Evolutionary conservation across 2,113 vertebrate genomes (phyloP), one percentile per base, ranked within the genome.

Genomic region (Lanius collurio): DNA sequence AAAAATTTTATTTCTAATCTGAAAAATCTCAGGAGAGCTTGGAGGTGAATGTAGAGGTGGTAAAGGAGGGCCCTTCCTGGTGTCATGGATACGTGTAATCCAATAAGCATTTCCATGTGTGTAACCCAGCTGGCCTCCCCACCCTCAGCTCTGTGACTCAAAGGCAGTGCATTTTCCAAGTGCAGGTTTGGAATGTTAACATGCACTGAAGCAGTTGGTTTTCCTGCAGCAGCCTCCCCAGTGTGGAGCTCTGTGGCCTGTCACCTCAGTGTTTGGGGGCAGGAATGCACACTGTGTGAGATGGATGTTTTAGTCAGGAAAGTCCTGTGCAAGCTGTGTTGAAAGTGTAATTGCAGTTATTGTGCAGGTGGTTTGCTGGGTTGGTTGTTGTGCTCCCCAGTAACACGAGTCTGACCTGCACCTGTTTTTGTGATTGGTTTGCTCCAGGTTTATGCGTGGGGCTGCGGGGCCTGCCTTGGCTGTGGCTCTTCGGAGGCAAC

Each of bases 401-500:
- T 20, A n/a, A 57, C 24, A 15, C 10, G 6, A 1, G 26, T 57
- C 5, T 63, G 69, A 42, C 22, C 6, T 11, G 20, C n/a, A 78
- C 41, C 20, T 76, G 3, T 47, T 74, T 74, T 5, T 87, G 63
- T 88, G 79, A 1, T 92, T 93, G 89, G 8, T 91, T 93, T 94
- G 42, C 68, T 93, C 26, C 74, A 99, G 99, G 99, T 99, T 81
- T 99, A 99, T 73, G 99, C 99, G 0, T 99, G 99, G 99, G 99
- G 99, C 65, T 99, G 99, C 31, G 99, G 99, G 33, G 99, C 99
- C 1, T 99, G 99, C 97, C 98, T 99, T 17, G 99, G 99, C 37
- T 99, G 99, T 37, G 99, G 99, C 86, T 99, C 99, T 23, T 99
- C 99, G 16, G 99, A 99, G 97, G 99, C 99, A 4, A 99, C 99